These are phyloP conservation scores for Forbesichthys agassizii DNA, from an alignment of 2,113 vertebrate species.

Conservation along the genomic window DNA sequence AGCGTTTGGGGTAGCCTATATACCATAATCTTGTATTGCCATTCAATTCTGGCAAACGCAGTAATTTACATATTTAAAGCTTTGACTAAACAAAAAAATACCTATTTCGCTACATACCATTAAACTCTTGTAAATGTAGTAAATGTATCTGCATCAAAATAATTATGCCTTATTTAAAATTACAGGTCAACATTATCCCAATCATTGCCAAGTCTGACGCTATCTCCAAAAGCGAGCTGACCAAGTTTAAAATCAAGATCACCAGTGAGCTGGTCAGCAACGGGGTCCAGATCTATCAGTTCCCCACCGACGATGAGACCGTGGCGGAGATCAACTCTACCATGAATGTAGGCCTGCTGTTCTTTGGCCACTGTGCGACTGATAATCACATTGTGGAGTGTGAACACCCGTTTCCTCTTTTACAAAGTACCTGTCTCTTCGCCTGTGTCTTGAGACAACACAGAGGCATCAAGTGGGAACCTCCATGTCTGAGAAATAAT, in stretches of 20 bases:
- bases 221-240: conserved; percentile 95
- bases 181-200: conserved; percentile 96
- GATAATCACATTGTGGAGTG: neutral
- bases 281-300: conserved; percentile 98
- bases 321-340: conserved; percentile 97
- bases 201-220: conserved; percentile 98
- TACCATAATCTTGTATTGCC: too few species aligned
- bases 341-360: conserved; percentile 87
- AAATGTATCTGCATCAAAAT: neutral
- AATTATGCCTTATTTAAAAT: neutral
- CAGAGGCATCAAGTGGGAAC: too few species aligned
- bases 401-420: neutral
- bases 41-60: too few species aligned
- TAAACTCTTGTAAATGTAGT: conserved; percentile 1
- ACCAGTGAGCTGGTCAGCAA: conserved; percentile 98
- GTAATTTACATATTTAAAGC: conserved; percentile 5
- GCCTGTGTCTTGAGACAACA: neutral
- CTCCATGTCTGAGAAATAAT: too few species aligned
- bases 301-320: conserved; percentile 94
- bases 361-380: neutral
- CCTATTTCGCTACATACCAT: conserved; percentile 11
- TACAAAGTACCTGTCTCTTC: neutral
- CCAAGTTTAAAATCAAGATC: conserved; percentile 99
- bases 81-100: conserved; percentile 8
- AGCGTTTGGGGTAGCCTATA: too few species aligned